Conservation (phyloP, 2,797 vertebrate species). For the Paramormyrops hopkinsi region DNA sequence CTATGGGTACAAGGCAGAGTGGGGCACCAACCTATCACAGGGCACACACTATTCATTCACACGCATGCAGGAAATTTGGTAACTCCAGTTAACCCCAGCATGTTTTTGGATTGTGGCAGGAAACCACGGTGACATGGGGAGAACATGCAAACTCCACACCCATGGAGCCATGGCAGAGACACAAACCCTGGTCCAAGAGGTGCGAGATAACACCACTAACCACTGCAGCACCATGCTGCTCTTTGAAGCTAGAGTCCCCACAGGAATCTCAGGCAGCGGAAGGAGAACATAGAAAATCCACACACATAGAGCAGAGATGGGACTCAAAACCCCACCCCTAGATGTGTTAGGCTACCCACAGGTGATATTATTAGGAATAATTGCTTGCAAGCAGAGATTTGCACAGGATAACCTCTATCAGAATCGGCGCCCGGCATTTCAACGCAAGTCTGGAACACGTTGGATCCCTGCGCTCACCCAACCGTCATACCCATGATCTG, state of each 20-base stretch:
- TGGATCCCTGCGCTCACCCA: slow-evolving; percentile 30
- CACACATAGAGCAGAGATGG: not conserved
- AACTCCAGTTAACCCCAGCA: not conserved
- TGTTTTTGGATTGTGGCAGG: not conserved
- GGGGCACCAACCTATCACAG: not conserved
- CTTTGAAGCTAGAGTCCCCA: slow-evolving; percentile 7
- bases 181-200: not conserved
- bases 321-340: not conserved
- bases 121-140: not conserved
- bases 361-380: slow-evolving; percentile 48
- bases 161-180: not conserved
- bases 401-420: slow-evolving; percentile 53
- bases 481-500: slow-evolving; percentile 41
- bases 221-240: not conserved
- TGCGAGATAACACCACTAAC: not conserved
- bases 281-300: not conserved
- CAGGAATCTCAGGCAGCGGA: not conserved
- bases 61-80: not conserved
- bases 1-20: not conserved
- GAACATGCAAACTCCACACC: not conserved
- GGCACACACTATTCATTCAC: not conserved
- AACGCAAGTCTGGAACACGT: slow-evolving; percentile 34
- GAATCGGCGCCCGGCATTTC: slow-evolving; percentile 42
- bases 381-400: slow-evolving; percentile 58
- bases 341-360: not conserved